Evolutionary conservation across 1,140 invertebrate species (phyloP), one percentile per base, ranked within the genome.

Genomic region (Camponotus floridanus): DNA sequence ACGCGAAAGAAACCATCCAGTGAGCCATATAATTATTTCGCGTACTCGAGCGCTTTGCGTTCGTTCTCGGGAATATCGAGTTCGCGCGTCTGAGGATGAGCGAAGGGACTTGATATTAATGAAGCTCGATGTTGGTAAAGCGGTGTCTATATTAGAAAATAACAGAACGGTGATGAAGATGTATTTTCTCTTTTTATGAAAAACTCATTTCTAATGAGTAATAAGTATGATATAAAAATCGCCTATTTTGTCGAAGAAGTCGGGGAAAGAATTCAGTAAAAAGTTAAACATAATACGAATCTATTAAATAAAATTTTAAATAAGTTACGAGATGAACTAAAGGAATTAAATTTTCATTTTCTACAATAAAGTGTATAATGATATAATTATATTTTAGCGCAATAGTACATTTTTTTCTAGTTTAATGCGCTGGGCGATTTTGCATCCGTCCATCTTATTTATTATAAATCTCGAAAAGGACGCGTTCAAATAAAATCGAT

Each of bases 21-120:
- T 61, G 61, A 11, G 42, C 39, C 59, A 51, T 65, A 88, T 88
- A 88, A 88, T 88, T 88, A 88, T 88, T 71, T 26, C 67, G 80
- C 51, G 70, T 73, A 74, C 61, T 71, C 80, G 51, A 65, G 39
- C 57, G 51, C 61, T 61, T 76, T 76, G 65, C 70, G 48, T 31
- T 55, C 65, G 48, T 85, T 73, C 79, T 59, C 55, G n/a, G n/a
- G 21, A 55, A 45, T 36, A 51, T 85, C 79, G 48, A 73, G 39
- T 67, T 73, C n/a, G 42, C 55, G 39, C 55, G 13, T 42, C n/a
- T 48, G 31, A 83, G 55, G 48, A 74, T 42, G 8, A 36, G 36
- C 36, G 64, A 39, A 3, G 8, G 5, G 42, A 67, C 31, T 36
- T n/a, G 55, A 45, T 31, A n/a, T 73, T 83, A 83, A 74, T 74